Percentiles rank a stretch among this genome's conserved stretches.
Conservation (phyloP, 2,113 vertebrate species). For the Siphamia tubifer region DNA sequence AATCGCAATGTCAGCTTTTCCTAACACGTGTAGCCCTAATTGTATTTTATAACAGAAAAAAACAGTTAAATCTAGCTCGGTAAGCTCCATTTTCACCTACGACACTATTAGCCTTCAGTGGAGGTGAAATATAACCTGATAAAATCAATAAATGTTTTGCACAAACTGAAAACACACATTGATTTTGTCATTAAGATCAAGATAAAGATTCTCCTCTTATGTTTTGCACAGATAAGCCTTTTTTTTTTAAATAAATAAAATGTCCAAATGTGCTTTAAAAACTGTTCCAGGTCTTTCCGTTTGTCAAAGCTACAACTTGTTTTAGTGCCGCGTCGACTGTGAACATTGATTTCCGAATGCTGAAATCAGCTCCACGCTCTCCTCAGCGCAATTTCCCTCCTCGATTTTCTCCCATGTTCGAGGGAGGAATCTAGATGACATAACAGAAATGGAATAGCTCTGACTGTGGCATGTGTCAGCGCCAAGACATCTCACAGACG, state of each 20-base stretch:
- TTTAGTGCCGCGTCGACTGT: conserved; percentile 35
- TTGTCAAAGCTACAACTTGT: conserved; percentile 46
- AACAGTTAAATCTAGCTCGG: too few species aligned
- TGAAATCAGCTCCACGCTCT: conserved; percentile 35
- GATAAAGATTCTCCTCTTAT: neutral
- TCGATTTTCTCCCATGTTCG: conserved; percentile 34
- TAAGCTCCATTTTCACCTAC: too few species aligned
- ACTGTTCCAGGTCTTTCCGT: conserved; percentile 29
- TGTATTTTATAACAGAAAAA: too few species aligned
- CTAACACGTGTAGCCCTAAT: too few species aligned
- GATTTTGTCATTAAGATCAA: neutral
- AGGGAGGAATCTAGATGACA: conserved; percentile 44
- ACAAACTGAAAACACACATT: neutral
- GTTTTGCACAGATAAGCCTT: conserved; percentile 18
- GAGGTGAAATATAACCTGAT: neutral
- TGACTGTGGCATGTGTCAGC: neutral
- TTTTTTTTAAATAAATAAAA: neutral
- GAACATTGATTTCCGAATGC: conserved; percentile 58
- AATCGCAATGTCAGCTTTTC: too few species aligned
- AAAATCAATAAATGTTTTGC: conserved; percentile 24
- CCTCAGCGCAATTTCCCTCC: neutral
- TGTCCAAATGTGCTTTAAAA: conserved; percentile 5
- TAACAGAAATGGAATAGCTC: conserved; percentile 46
- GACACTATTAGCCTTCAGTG: too few species aligned
- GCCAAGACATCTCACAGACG: conserved; percentile 1